Percentiles rank a stretch among this genome's conserved stretches.
phyloP scores from a whole-genome alignment of 2,888 invertebrate species.

The Nycteola revayana region DNA sequence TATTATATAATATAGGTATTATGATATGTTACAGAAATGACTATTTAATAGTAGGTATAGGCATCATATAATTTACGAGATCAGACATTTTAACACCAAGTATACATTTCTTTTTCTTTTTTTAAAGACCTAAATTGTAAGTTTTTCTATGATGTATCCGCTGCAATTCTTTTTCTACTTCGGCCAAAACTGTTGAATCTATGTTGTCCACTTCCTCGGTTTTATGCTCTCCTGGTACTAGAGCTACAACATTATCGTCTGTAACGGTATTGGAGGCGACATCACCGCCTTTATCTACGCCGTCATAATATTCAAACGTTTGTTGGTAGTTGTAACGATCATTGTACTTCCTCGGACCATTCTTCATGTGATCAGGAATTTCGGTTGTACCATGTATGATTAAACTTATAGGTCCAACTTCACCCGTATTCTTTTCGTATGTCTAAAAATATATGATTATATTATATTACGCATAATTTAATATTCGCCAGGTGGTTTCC shows the following conservation, averaged over 20 bases:
- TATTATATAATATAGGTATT: too few species aligned
- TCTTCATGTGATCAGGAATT: slow-evolving; percentile 83
- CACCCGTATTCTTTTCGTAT: slow-evolving; percentile 77
- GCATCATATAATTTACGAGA: too few species aligned
- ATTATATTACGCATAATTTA: background rate
- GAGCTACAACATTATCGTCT: slow-evolving; percentile 35
- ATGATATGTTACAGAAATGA: too few species aligned
- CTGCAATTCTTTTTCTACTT: slow-evolving; percentile 59
- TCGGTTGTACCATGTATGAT: slow-evolving; percentile 87
- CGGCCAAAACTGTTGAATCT: slow-evolving; percentile 45
- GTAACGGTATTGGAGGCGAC: slow-evolving; percentile 30
- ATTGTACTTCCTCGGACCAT: slow-evolving; percentile 79
- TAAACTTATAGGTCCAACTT: slow-evolving; percentile 81
- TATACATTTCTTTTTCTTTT: too few species aligned
- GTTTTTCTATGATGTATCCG: slow-evolving; percentile 50
- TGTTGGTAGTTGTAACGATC: slow-evolving; percentile 64
- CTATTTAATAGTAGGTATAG: too few species aligned
- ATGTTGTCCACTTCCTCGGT: slow-evolving; percentile 32
- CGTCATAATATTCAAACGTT: slow-evolving; percentile 37
- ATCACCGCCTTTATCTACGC: slow-evolving; percentile 23
- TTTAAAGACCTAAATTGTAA: too few species aligned
- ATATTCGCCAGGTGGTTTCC: too few species aligned
- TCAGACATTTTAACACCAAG: too few species aligned
- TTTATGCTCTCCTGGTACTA: slow-evolving; percentile 42
- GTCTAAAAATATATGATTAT: slow-evolving; percentile 41